These are phyloP conservation scores for Hermaeophaga mercurialis DNA, from an alignment of 2,888 invertebrate species.

Conservation along the genomic window DNA sequence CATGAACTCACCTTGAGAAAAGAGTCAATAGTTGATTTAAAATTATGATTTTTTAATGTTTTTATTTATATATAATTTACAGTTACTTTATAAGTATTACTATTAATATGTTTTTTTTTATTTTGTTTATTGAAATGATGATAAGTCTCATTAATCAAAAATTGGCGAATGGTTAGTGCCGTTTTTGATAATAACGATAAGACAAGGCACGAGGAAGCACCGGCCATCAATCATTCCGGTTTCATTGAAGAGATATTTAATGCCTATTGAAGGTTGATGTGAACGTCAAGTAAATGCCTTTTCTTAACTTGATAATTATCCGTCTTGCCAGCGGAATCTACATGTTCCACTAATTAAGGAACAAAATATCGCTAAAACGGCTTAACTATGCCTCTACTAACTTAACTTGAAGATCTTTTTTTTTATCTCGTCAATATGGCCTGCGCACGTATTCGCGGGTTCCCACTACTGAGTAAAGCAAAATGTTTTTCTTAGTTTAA, in stretches of 20 bases:
- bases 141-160: too few relatives aligned
- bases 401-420: neutral
- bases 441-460: too few relatives aligned
- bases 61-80: too few relatives aligned
- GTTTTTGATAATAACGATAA: conserved; percentile 4
- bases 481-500: too few relatives aligned
- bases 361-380: conserved; percentile 17
- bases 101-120: too few relatives aligned
- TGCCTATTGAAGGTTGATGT: conserved; percentile 20
- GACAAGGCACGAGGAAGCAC: conserved; percentile 10
- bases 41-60: too few relatives aligned
- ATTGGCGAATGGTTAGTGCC: conserved; percentile 2
- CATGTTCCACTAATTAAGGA: conserved; percentile 22
- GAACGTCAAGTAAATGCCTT: conserved; percentile 17
- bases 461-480: too few relatives aligned
- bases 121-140: too few relatives aligned
- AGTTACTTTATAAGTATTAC: too few relatives aligned
- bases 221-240: conserved; percentile 6
- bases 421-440: neutral
- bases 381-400: conserved; percentile 9
- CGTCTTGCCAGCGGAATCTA: conserved; percentile 16
- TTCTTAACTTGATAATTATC: conserved; percentile 20
- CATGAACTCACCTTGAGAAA: too few relatives aligned
- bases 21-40: too few relatives aligned
- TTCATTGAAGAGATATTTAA: conserved; percentile 16